phyloP scores from a whole-genome alignment of 2,888 invertebrate genomes.

The Mythimna albipuncta region DNA sequence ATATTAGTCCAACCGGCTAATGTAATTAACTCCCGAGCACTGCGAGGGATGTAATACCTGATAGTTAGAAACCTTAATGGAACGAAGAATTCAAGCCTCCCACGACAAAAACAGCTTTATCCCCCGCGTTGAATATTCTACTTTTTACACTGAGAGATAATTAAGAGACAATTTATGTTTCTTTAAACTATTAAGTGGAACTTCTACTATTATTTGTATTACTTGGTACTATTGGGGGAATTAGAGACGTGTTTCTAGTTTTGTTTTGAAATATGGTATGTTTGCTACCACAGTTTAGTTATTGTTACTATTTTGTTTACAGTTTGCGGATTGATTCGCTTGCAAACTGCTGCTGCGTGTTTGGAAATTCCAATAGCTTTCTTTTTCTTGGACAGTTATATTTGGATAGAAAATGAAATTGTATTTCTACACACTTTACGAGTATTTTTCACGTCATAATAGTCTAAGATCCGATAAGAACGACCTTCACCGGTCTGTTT shows the following conservation, averaged over 20 bases:
- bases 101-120: no score
- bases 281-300: conserved; percentile 21
- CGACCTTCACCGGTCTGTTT: no score
- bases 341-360: neutral
- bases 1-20: no score
- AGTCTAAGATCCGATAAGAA: no score
- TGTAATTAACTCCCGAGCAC: no score
- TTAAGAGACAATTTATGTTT: neutral
- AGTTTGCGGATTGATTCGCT: conserved; percentile 4
- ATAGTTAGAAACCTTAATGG: no score
- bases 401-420: neutral
- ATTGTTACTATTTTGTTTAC: conserved; percentile 15
- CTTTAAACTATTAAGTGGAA: neutral
- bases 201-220: conserved; percentile 12
- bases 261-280: conserved; percentile 28
- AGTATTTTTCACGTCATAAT: neutral
- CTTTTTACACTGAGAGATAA: no score
- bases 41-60: no score
- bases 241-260: conserved; percentile 31
- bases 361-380: neutral
- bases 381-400: no score
- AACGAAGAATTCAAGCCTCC: no score
- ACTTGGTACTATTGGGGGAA: conserved; percentile 6
- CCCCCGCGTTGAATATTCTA: no score
- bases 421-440: no score